Conservation (phyloP, 2,888 invertebrate genomes). For the Lochmaea crataegi region DNA sequence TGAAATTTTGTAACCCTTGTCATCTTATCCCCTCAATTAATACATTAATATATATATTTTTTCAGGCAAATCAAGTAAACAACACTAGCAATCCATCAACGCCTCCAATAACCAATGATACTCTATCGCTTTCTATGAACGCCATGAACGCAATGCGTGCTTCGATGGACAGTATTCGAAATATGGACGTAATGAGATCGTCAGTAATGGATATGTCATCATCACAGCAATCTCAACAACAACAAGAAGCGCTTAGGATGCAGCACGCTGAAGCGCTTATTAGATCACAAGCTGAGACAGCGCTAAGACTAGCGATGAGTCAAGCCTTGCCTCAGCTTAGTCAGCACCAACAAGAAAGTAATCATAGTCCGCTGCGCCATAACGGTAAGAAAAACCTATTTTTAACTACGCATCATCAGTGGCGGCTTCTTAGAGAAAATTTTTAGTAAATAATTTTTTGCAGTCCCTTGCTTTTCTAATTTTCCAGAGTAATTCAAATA, state of each 20-base stretch:
- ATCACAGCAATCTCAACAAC: slow-evolving; percentile 60
- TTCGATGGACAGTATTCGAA: slow-evolving; percentile 69
- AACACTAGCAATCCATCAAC: slow-evolving; percentile 65
- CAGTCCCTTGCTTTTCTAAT: too few relatives aligned
- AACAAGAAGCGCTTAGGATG: slow-evolving; percentile 66
- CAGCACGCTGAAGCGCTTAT: slow-evolving; percentile 82
- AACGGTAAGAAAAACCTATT: slow-evolving; percentile 56
- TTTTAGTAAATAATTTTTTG: background rate
- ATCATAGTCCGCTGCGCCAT: slow-evolving; percentile 62
- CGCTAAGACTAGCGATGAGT: slow-evolving; percentile 82
- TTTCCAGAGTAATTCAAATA: too few relatives aligned
- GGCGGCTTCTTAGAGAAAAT: too few relatives aligned
- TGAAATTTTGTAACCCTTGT: too few relatives aligned
- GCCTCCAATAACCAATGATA: slow-evolving; percentile 64
- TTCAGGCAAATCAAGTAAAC: slow-evolving; percentile 64
- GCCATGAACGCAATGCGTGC: slow-evolving; percentile 73
- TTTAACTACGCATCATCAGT: too few relatives aligned
- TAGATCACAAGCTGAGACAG: slow-evolving; percentile 87
- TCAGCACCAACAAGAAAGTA: slow-evolving; percentile 63
- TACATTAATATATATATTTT: background rate
- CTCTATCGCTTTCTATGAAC: slow-evolving; percentile 66
- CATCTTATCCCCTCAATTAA: too few relatives aligned
- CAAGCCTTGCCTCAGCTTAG: slow-evolving; percentile 68
- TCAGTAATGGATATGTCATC: slow-evolving; percentile 67
- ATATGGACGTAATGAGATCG: slow-evolving; percentile 67